Evolutionary conservation across 2,113 vertebrate genomes (phyloP), one percentile per base, ranked within the genome.

Genomic region (Pontoporia blainvillei): DNA sequence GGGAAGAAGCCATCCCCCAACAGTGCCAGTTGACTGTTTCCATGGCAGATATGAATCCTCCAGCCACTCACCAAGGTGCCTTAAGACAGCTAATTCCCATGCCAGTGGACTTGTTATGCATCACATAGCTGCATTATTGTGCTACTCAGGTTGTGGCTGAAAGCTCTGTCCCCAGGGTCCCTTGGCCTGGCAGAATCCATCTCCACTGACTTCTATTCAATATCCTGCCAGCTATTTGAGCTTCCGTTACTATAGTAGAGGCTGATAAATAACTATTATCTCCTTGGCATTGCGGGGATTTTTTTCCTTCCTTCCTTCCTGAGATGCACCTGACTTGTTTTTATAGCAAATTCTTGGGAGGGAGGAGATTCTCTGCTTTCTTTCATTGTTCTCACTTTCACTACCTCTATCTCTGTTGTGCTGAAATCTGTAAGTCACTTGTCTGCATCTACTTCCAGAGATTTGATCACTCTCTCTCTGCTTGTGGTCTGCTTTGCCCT

Each of bases 131-230:
- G 25, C 10, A 75, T 15, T 75, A 69, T 64, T 6, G 14, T 54
- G 27, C 34, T 79, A 78, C n/a, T 84, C 12, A 84, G 46, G 27
- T 76, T 83, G 81, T 96, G 73, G 17, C 34, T 87, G 31, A 85
- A 67, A 67, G 61, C 13, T 54, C 9, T 91, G 49, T 90, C 25
- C 23, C 14, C 36, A 83, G 39, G 75, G 75, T 88, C 13, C 18
- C 25, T 52, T 88, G 59, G 29, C 23, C 64, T 87, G 52, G 57
- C 14, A 93, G 69, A 92, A 97, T 87, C 25, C 61, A 85, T 90
- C 64, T 94, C 59, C 78, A 73, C 18, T 85, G 91, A 81, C 36
- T 96, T 94, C 62, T 97, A 59, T 87, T 94, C 62, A 90, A 61
- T 92, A 94, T 61, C 17, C 44, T 85, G 34, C 27, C 44, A 73